Evolutionary conservation across 2,113 vertebrate species (phyloP).

Genomic region (Scomber japonicus): DNA sequence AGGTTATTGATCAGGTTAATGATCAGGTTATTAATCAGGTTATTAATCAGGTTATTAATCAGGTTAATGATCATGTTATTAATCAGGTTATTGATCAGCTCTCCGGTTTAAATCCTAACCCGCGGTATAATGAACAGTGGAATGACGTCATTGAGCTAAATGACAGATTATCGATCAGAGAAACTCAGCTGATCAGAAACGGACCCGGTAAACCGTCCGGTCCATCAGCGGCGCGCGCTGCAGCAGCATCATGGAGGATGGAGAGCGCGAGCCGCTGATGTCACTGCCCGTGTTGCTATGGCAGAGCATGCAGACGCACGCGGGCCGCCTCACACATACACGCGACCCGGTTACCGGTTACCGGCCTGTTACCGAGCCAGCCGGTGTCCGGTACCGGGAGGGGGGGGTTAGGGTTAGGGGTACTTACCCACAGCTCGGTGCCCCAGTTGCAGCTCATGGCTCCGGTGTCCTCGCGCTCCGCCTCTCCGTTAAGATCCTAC

Average conservation of each 20-base stretch:
- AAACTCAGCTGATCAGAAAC: no score
- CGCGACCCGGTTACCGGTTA: background rate
- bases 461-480: slow-evolving; percentile 41
- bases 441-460: slow-evolving; percentile 84
- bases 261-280: slow-evolving; percentile 48
- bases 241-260: slow-evolving; percentile 51
- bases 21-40: no score
- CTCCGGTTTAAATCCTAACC: no score
- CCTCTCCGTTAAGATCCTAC: background rate
- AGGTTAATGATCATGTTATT: no score
- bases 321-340: background rate
- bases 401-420: background rate
- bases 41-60: no score
- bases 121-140: no score
- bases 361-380: background rate
- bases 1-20: no score
- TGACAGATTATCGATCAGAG: no score
- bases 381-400: no score
- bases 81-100: no score
- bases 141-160: no score
- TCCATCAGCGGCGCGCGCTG: slow-evolving; percentile 9
- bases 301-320: slow-evolving; percentile 63
- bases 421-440: slow-evolving; percentile 85
- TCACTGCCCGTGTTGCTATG: slow-evolving; percentile 75
- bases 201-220: no score